Conservation (phyloP, 2,113 vertebrate species). For the Chinchilla lanigera region DNA sequence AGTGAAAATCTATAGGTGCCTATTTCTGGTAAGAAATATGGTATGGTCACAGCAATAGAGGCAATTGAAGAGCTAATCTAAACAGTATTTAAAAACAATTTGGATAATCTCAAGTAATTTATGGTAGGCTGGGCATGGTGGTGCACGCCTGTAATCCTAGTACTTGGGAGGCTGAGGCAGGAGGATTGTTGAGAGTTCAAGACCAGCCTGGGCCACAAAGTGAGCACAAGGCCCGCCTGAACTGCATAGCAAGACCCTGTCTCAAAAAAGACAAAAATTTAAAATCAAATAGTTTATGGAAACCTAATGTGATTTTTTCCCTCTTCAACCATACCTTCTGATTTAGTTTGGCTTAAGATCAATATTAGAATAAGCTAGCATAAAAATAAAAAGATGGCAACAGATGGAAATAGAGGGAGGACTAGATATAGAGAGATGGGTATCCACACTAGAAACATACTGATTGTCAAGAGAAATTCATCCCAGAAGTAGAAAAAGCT, state of each 20-base stretch:
- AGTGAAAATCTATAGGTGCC: conserved; percentile 12
- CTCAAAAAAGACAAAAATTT: too few relatives aligned
- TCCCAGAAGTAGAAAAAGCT: conserved; percentile 8
- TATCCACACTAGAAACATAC: background rate
- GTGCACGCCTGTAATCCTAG: too few relatives aligned
- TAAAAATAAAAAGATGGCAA: background rate
- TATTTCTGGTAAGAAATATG: conserved; percentile 12
- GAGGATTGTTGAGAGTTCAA: too few relatives aligned
- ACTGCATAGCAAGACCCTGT: too few relatives aligned
- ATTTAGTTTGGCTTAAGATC: conserved; percentile 33
- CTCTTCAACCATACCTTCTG: conserved; percentile 1
- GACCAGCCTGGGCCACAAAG: too few relatives aligned
- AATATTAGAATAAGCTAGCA: conserved; percentile 54
- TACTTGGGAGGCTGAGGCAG: too few relatives aligned
- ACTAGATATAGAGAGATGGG: background rate
- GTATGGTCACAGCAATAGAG: background rate
- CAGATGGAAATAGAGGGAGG: background rate
- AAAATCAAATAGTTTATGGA: too few relatives aligned
- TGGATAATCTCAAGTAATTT: conserved; percentile 26
- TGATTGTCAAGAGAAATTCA: conserved; percentile 22
- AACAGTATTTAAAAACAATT: background rate
- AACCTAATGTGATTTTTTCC: background rate
- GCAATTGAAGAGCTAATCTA: conserved; percentile 8
- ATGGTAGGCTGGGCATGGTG: background rate
- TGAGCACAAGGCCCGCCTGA: too few relatives aligned